Base-by-base conservation (phyloP, 2,797 vertebrate genomes). In the Cetoscarus ocellatus region DNA sequence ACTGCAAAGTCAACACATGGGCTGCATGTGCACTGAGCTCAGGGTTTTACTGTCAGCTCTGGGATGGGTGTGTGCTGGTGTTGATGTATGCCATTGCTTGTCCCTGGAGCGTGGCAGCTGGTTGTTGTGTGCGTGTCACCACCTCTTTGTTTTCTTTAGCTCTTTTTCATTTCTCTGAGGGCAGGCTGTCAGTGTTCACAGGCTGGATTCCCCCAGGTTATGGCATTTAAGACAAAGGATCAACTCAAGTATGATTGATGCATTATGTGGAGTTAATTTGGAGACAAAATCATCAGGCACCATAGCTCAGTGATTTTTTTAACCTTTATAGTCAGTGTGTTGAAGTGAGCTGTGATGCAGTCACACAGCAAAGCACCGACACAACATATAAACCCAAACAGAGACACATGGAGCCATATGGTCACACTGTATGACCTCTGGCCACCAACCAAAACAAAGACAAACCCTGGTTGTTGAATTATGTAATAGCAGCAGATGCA, bases 21-120 rank as follows among this genome's bases (percentile, higher is more conserved):
- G 36, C 59, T 44, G 65, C 67, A 64, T 84, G 83, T 79, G 73
- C 67, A 75, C 43, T 72, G 61, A 74, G 77, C 55, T 57, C 50
- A 53, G 34, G 3, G 38, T 54, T 64, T 55, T 52, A 45, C 65
- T 18, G 58, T 64, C 45, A 53, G 35, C 51, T 38, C 45, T 19
- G 10, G 61, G 62, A 59, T 38, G 66, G 61, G 67, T 49, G 57
- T 59, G 75, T 45, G 3, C 1, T 35, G 7, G 47, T 57, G 66
- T 44, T 59, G 55, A 55, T 61, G 42, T 43, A 61, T 56, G 49
- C 47, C 35, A 48, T 0, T 15, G 61, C 49, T 0, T 11, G 57
- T 54, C 62, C 49, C 63, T 3, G 50, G 38, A 70, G 79, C 17
- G 14, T 12, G 38, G 11, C 9, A 6, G 42, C 47, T 58, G 48